phyloP scores from a whole-genome alignment of 2,113 vertebrate species.

The Larimichthys crocea region DNA sequence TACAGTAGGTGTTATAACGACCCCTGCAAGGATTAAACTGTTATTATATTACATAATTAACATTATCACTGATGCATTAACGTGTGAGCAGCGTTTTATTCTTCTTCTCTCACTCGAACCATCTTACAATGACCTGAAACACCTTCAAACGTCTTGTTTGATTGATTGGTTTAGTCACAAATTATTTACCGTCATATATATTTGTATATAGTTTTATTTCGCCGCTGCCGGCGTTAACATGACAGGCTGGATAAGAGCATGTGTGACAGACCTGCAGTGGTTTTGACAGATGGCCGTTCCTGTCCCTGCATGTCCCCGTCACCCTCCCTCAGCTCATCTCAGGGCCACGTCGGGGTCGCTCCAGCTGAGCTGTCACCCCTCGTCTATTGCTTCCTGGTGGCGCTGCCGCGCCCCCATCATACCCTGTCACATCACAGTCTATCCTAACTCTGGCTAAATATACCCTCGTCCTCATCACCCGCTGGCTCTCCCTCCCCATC shows the following conservation, averaged over 20 bases:
- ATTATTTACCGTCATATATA: background rate
- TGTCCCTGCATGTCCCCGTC: slow-evolving; percentile 45
- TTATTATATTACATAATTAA: background rate
- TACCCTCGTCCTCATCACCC: slow-evolving; percentile 47
- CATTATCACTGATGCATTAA: background rate
- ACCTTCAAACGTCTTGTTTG: background rate
- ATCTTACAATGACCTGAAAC: background rate
- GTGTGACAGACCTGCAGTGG: slow-evolving; percentile 34
- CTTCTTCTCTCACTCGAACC: background rate
- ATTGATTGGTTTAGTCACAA: background rate
- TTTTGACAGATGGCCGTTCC: slow-evolving; percentile 49
- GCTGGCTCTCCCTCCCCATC: background rate
- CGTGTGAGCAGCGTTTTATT: background rate
- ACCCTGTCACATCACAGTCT: slow-evolving; percentile 51
- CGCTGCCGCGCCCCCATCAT: slow-evolving; percentile 16
- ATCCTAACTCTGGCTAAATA: slow-evolving; percentile 64
- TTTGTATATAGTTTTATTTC: background rate
- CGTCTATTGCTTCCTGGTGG: slow-evolving; percentile 32
- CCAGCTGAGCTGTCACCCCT: slow-evolving; percentile 64
- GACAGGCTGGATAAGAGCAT: slow-evolving; percentile 12
- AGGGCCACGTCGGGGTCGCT: slow-evolving; percentile 33
- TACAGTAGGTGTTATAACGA: too few species aligned
- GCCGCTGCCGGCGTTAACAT: background rate
- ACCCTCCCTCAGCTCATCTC: slow-evolving; percentile 13
- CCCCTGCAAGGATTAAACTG: background rate